Evolutionary conservation across 1,140 invertebrate species (phyloP).

Genomic region (Leptinotarsa defecta): DNA sequence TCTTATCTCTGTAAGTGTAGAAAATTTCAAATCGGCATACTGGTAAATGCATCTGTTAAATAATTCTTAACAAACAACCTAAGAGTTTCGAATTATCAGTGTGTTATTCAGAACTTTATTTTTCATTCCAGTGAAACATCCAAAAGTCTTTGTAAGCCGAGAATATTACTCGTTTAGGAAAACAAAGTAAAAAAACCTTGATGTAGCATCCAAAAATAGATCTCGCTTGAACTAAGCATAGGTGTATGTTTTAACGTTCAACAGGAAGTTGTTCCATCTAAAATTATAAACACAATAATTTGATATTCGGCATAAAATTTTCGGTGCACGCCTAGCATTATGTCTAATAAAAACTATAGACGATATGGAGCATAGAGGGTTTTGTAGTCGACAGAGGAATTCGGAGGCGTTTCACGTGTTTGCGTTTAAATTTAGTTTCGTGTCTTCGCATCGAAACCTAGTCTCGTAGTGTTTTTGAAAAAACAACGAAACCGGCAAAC

Average conservation of each 20-base stretch:
- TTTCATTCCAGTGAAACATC: not conserved
- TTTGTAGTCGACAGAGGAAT: slow-evolving; percentile 15
- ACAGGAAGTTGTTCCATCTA: slow-evolving; percentile 19
- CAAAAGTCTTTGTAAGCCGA: not conserved
- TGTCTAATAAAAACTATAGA: not conserved
- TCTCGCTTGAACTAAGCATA: not conserved
- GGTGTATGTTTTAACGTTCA: not conserved
- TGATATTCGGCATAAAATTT: slow-evolving; percentile 4
- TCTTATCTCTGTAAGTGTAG: too few relatives aligned
- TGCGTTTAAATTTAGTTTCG: slow-evolving; percentile 21
- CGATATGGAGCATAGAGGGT: not conserved
- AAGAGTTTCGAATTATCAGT: too few relatives aligned
- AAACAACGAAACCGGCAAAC: not conserved
- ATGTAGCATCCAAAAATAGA: not conserved
- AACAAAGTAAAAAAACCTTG: not conserved
- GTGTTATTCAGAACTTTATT: too few relatives aligned
- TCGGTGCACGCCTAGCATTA: too few relatives aligned
- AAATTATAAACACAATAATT: slow-evolving; percentile 20
- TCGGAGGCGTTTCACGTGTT: slow-evolving; percentile 15
- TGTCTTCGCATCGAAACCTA: slow-evolving; percentile 1
- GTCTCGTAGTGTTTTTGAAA: not conserved
- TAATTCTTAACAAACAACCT: too few relatives aligned
- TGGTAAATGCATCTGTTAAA: too few relatives aligned
- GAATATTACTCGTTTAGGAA: not conserved
- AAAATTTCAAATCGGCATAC: too few relatives aligned